A percentile compares a stretch with the other conserved stretches of the same genome.
phyloP scores from a whole-genome alignment of 2,797 vertebrate genomes.

The Sebastes nivosus region DNA sequence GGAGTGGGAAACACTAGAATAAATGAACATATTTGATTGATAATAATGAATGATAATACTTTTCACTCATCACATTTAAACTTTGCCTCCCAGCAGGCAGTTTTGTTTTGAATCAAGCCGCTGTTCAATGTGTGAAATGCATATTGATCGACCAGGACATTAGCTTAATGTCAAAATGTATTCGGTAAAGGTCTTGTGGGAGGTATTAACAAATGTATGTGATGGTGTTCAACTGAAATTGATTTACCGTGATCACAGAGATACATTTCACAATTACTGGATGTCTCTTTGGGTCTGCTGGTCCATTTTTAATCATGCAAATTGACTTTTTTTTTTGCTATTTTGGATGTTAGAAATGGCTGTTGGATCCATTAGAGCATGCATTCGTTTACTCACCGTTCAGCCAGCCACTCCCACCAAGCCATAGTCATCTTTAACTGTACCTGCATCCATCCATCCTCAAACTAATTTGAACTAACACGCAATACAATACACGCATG shows the following conservation, averaged over 20 bases:
- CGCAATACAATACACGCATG: background rate
- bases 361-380: background rate
- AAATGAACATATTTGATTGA: slow-evolving; percentile 20
- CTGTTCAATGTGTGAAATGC: slow-evolving; percentile 53
- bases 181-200: slow-evolving; percentile 61
- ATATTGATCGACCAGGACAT: slow-evolving; percentile 61
- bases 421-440: background rate
- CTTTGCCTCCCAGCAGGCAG: slow-evolving; percentile 4
- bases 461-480: background rate
- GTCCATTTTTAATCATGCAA: slow-evolving; percentile 9
- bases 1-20: slow-evolving; percentile 7
- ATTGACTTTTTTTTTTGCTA: background rate
- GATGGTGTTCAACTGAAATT: slow-evolving; percentile 4
- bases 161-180: slow-evolving; percentile 66
- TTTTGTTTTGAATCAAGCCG: slow-evolving; percentile 62
- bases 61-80: slow-evolving; percentile 17
- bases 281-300: background rate
- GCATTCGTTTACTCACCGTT: background rate
- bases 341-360: slow-evolving; percentile 12
- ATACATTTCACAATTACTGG: slow-evolving; percentile 4
- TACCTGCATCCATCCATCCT: background rate
- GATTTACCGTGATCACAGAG: slow-evolving; percentile 1
- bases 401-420: background rate
- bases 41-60: slow-evolving; percentile 21
- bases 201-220: slow-evolving; percentile 41